phyloP scores from a whole-genome alignment of 2,888 invertebrate genomes.

The Halictus quadricinctus region DNA sequence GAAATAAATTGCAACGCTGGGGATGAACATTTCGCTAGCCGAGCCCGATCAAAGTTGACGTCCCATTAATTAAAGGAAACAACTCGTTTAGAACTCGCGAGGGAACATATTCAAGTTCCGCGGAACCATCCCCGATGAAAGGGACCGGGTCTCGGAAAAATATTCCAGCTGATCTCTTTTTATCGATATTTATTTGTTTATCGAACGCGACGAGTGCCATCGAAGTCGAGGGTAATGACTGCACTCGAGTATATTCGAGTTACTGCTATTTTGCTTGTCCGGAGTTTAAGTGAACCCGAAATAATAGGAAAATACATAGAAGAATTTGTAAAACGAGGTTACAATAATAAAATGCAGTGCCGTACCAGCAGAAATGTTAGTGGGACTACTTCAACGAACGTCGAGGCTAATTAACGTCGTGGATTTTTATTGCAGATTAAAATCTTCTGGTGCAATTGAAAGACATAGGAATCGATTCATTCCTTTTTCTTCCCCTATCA shows the following conservation, averaged over 20 bases:
- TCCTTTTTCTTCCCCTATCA: too few relatives aligned
- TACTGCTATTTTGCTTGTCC: neutral
- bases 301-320: neutral
- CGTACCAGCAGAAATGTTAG: too few relatives aligned
- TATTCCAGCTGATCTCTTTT: neutral
- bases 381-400: too few relatives aligned
- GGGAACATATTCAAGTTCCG: neutral
- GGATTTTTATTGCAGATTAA: neutral
- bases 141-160: neutral
- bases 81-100: neutral
- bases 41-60: neutral
- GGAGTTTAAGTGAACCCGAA: neutral
- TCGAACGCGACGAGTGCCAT: neutral
- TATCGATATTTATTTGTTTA: slow-evolving; percentile 1
- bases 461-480: neutral
- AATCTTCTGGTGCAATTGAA: neutral
- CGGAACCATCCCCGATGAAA: neutral
- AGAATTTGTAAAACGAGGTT: neutral
- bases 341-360: neutral
- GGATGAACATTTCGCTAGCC: neutral
- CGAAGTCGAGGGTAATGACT: neutral
- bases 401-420: too few relatives aligned
- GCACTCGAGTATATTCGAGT: neutral
- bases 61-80: slow-evolving; percentile 9
- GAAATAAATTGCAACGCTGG: slow-evolving; percentile 3